Percentiles rank a stretch among this genome's conserved stretches.
These are phyloP conservation scores for Campaea margaritaria DNA, from an alignment of 2,888 invertebrate species.

Conservation along the genomic window DNA sequence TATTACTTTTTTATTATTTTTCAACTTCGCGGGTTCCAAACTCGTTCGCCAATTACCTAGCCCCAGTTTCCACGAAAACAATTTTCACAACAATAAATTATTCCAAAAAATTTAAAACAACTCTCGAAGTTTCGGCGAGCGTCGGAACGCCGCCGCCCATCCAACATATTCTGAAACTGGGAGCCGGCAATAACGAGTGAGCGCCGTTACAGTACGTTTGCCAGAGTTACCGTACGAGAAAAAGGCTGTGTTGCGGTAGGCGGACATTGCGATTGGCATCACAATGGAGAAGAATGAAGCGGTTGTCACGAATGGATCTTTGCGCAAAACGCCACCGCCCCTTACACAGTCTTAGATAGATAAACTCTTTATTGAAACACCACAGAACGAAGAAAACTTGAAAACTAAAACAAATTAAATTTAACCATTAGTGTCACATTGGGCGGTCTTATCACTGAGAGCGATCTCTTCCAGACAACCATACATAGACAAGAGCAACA, in stretches of 20 bases:
- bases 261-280: conserved; percentile 31
- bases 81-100: conserved; percentile 39
- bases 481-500: no score
- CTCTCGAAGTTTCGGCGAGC: conserved; percentile 43
- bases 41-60: conserved; percentile 24
- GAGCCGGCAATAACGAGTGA: conserved; percentile 37
- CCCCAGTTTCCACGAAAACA: conserved; percentile 39
- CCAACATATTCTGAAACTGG: conserved; percentile 41
- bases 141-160: conserved; percentile 39
- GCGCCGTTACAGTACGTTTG: conserved; percentile 54
- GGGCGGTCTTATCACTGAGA: no score
- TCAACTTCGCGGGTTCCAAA: conserved; percentile 6
- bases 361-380: no score
- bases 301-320: background rate
- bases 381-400: no score
- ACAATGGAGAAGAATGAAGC: conserved; percentile 13
- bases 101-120: conserved; percentile 54
- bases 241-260: conserved; percentile 59
- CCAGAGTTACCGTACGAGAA: conserved; percentile 57
- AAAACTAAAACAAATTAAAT: no score
- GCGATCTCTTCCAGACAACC: no score
- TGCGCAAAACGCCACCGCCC: no score
- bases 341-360: no score
- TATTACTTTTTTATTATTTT: conserved; percentile 12
- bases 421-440: no score